Conservation (phyloP, 2,797 vertebrate genomes). For the Onychomys leucogaster region DNA sequence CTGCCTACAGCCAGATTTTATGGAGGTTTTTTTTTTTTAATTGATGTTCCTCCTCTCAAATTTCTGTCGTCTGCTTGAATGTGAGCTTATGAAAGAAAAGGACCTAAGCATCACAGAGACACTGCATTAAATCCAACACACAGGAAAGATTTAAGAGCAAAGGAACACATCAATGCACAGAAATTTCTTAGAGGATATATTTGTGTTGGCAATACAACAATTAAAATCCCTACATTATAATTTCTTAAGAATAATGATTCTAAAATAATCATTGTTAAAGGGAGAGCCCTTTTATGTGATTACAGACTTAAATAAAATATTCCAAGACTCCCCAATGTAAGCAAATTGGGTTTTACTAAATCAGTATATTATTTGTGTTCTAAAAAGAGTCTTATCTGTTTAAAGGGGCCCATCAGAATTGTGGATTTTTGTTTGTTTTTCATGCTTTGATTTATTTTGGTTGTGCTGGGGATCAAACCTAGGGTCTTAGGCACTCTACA, state of each 20-base stretch:
- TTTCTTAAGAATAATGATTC: background rate
- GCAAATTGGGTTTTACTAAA: constrained; percentile 10
- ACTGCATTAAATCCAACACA: constrained; percentile 15
- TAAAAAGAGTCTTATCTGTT: background rate
- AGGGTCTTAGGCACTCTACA: background rate
- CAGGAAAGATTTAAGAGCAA: background rate
- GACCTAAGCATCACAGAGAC: background rate
- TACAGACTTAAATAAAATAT: background rate
- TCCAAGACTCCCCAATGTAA: background rate
- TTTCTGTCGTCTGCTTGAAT: constrained; percentile 20
- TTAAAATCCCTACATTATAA: background rate
- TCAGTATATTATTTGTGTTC: background rate
- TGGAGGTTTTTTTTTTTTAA: background rate
- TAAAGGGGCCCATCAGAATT: background rate
- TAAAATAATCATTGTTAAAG: background rate
- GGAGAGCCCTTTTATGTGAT: background rate
- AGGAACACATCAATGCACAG: background rate
- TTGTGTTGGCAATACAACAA: background rate
- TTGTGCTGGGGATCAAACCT: background rate
- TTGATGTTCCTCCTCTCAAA: background rate
- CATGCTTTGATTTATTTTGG: background rate
- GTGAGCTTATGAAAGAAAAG: background rate
- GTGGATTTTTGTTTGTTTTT: background rate
- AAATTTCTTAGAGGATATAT: constrained; percentile 11
- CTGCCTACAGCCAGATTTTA: background rate